A percentile compares a stretch with the other conserved stretches of the same genome.
Conservation (phyloP, 2,797 vertebrate genomes). For the Gymnoscopelus microlampas region DNA sequence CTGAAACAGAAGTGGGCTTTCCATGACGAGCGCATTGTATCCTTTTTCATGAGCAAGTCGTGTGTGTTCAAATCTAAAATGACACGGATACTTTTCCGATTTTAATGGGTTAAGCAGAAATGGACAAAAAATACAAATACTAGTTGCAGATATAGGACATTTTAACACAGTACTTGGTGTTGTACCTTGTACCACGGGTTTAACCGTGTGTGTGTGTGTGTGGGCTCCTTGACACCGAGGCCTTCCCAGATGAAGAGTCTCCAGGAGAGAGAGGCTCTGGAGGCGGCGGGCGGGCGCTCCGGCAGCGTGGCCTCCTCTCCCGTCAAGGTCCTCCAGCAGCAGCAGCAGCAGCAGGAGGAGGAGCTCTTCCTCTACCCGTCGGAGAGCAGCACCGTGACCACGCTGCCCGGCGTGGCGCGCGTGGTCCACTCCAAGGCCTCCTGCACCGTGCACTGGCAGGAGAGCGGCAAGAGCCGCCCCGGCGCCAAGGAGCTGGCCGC, state of each 20-base stretch:
- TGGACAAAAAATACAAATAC: too few species aligned
- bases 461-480: conserved; percentile 91
- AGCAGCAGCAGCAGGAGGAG: conserved; percentile 62
- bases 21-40: conserved; percentile 96
- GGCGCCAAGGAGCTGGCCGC: conserved; percentile 90
- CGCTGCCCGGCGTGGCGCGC: conserved; percentile 92
- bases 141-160: too few species aligned
- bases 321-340: conserved; percentile 60
- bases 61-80: too few species aligned
- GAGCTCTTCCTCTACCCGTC: conserved; percentile 92
- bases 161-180: too few species aligned
- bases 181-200: too few species aligned
- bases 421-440: conserved; percentile 98
- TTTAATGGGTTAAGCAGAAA: too few species aligned
- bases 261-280: conserved; percentile 88
- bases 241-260: conserved; percentile 90
- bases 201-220: background rate
- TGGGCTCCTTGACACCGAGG: conserved; percentile 61
- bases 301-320: conserved; percentile 59
- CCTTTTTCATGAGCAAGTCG: conserved; percentile 71
- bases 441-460: conserved; percentile 98
- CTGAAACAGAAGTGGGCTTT: conserved; percentile 97
- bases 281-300: conserved; percentile 60
- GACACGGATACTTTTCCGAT: too few species aligned
- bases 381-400: conserved; percentile 89